Conservation (phyloP, 2,888 invertebrate species). For the Galerucella pusilla region DNA sequence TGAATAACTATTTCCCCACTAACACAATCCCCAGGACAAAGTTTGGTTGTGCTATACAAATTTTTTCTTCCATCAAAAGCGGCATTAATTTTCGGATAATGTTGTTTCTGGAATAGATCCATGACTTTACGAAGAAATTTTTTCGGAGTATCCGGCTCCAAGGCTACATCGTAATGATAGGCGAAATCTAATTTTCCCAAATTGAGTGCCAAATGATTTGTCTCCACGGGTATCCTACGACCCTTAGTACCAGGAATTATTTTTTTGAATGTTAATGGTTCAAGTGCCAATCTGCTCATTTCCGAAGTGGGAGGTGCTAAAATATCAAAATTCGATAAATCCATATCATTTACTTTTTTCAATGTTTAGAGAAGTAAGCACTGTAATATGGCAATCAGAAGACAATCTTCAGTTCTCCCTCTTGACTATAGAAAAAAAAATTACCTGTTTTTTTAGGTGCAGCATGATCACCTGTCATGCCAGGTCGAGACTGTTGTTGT, state of each 20-base stretch:
- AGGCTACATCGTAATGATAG: constrained; percentile 85
- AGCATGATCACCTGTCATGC: neutral
- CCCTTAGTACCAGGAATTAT: constrained; percentile 62
- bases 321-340: constrained; percentile 1
- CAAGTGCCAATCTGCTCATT: constrained; percentile 24
- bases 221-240: constrained; percentile 60
- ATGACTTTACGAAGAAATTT: constrained; percentile 68
- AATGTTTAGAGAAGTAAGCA: too few relatives aligned
- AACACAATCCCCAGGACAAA: constrained; percentile 63
- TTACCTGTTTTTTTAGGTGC: neutral
- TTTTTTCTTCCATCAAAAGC: constrained; percentile 82
- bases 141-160: constrained; percentile 77
- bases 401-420: too few relatives aligned
- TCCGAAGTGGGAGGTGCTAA: constrained; percentile 16
- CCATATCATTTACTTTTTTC: too few relatives aligned
- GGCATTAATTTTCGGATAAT: constrained; percentile 66
- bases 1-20: constrained; percentile 28
- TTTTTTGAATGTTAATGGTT: constrained; percentile 21
- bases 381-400: too few relatives aligned
- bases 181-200: constrained; percentile 59
- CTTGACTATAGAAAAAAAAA: neutral
- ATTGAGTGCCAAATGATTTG: constrained; percentile 72
- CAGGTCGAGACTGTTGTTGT: neutral
- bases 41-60: constrained; percentile 68
- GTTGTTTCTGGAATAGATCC: constrained; percentile 54